phyloP scores from a whole-genome alignment of 2,797 vertebrate species.

The Leptodactylus fallax region DNA sequence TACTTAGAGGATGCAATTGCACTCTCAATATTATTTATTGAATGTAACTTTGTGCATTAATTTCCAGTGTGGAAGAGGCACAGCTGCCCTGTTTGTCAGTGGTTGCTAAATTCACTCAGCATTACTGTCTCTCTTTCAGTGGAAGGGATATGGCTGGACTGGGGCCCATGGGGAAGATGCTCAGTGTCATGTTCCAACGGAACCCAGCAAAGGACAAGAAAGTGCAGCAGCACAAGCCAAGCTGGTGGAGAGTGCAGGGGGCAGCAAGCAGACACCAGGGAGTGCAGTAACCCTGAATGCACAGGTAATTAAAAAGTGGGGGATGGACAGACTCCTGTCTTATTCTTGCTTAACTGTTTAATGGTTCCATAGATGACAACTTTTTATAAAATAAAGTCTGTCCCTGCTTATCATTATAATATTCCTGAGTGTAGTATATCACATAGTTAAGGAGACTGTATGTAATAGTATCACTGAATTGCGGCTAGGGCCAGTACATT shows the following conservation, averaged over 20 bases:
- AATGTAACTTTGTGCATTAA: constrained; percentile 52
- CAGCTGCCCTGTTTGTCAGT: constrained; percentile 14
- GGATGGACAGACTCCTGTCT: too few relatives aligned
- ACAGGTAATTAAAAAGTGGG: constrained; percentile 75
- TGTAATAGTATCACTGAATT: background rate
- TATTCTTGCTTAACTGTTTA: background rate
- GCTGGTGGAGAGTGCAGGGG: constrained; percentile 93
- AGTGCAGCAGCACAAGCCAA: constrained; percentile 88
- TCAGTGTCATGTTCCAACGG: constrained; percentile 91
- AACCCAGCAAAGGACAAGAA: constrained; percentile 89
- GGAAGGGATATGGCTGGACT: constrained; percentile 97
- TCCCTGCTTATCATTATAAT: too few relatives aligned
- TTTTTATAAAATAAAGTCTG: background rate
- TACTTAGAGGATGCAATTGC: constrained; percentile 50
- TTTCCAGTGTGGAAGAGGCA: constrained; percentile 46
- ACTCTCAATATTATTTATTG: constrained; percentile 63
- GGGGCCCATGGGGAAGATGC: constrained; percentile 92
- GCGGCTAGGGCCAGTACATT: background rate
- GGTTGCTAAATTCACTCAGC: background rate
- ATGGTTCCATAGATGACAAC: background rate
- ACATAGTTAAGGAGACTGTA: background rate
- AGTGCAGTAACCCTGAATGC: constrained; percentile 88
- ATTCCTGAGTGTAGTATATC: background rate
- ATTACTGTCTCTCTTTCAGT: constrained; percentile 74
- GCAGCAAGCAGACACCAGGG: constrained; percentile 86